Evolutionary conservation across 2,797 vertebrate genomes (phyloP), one percentile per base, ranked within the genome.

Genomic region (Gallinago solitaria): DNA sequence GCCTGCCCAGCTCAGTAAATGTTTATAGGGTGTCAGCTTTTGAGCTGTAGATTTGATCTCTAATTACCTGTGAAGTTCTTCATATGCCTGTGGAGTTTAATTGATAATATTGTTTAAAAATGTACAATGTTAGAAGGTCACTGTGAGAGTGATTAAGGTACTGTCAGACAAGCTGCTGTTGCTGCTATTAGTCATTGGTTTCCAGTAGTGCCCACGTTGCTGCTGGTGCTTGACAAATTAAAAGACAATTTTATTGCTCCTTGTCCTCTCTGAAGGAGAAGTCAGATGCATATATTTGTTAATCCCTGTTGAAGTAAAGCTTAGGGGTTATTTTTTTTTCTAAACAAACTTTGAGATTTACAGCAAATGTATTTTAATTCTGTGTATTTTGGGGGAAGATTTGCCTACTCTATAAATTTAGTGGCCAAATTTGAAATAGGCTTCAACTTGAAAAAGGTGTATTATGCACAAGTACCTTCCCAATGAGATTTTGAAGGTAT

Each of bases 51-150:
- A 43, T 91, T 71, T 78, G 37, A 83, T 61, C 16, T 65, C 39
- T 61, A 59, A 81, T 86, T 88, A 69, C 48, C 19, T 74, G 13
- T 70, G 35, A 80, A 75, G 45, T 56, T 70, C 56, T 82, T 96
- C 9, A 6, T 61, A 11, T 41, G 43, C 25, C 73, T 16, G 0
- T n/a, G 28, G 43, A 82, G 54, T 86, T 86, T 69, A 79, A 65
- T n/a, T 70, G 51, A 47, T 16, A 37, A 63, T n/a, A 11, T 41
- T 60, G 32, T 77, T 87, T 41, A 80, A 74, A 86, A 51, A 17
- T 23, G 13, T 32, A 19, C 53, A 7, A 0, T 35, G 56, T 61
- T 57, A 71, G 53, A 93, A 93, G 73, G 83, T 83, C 71, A 67
- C 21, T 41, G 37, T 74, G 60, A 75, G 37, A 32, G 45, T 82